phyloP scores from a whole-genome alignment of 2,888 invertebrate genomes.

The Diarsia dahlii region DNA sequence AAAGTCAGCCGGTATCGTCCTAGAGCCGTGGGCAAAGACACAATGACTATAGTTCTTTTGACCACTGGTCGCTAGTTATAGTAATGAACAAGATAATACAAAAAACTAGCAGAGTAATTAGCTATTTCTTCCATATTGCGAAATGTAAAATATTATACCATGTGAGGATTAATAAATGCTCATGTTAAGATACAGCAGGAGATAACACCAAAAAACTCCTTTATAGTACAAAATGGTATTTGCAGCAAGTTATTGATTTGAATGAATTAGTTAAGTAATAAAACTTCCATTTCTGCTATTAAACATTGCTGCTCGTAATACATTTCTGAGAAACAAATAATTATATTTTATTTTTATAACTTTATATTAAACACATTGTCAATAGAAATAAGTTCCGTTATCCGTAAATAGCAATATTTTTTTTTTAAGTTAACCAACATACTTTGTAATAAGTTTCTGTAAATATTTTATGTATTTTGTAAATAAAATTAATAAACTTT shows the following conservation, averaged over 20 bases:
- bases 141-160: neutral
- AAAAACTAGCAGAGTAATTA: neutral
- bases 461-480: constrained; percentile 63
- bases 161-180: neutral
- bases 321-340: neutral
- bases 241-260: neutral
- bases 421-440: neutral
- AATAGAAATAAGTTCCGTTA: constrained; percentile 43
- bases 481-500: constrained; percentile 59
- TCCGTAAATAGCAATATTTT: constrained; percentile 5
- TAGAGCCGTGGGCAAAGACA: neutral
- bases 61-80: neutral
- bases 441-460: constrained; percentile 39
- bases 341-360: constrained; percentile 29
- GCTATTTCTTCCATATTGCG: neutral
- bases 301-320: neutral
- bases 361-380: constrained; percentile 38
- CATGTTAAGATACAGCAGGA: neutral
- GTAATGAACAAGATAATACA: neutral
- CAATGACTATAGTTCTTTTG: neutral
- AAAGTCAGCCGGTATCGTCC: neutral
- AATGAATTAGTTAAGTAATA: constrained; percentile 14
- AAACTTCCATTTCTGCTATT: neutral
- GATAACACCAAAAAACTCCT: neutral
- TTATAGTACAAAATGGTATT: constrained; percentile 5